Evolutionary conservation across 2,113 vertebrate genomes (phyloP).

Genomic region (Nannospalax galili): DNA sequence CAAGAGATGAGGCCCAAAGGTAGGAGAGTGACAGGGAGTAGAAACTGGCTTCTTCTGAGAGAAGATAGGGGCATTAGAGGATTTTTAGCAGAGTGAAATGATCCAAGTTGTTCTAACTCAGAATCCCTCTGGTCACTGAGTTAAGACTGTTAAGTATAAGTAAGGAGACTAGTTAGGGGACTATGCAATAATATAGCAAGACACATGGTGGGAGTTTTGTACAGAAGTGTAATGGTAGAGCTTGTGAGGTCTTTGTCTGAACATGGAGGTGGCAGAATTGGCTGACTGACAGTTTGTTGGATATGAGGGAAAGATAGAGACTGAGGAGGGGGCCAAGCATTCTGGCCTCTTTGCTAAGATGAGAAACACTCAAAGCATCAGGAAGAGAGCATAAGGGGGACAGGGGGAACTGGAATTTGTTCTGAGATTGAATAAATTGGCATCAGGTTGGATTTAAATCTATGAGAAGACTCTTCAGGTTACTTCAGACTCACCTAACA

Average conservation of each 20-base stretch:
- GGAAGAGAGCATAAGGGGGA: neutral
- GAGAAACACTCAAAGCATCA: neutral
- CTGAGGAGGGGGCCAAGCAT: neutral
- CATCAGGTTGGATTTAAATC: neutral
- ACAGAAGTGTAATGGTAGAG: neutral
- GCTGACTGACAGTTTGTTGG: neutral
- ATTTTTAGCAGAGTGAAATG: neutral
- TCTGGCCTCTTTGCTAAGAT: neutral
- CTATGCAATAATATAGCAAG: neutral
- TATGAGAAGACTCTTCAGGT: neutral
- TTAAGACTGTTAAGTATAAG: neutral
- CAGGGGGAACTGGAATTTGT: neutral
- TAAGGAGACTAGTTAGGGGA: neutral
- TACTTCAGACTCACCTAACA: neutral
- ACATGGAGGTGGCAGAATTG: neutral
- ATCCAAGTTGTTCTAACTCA: neutral
- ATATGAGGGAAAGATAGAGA: neutral
- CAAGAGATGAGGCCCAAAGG: neutral
- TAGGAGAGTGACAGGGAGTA: neutral
- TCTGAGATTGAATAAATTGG: neutral
- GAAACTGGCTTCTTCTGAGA: neutral
- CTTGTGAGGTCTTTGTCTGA: neutral
- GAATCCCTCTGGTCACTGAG: neutral
- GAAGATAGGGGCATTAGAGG: neutral
- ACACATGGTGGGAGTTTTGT: neutral